Base-by-base conservation (phyloP, 2,797 vertebrate species). In the Melopsittacus undulatus region DNA sequence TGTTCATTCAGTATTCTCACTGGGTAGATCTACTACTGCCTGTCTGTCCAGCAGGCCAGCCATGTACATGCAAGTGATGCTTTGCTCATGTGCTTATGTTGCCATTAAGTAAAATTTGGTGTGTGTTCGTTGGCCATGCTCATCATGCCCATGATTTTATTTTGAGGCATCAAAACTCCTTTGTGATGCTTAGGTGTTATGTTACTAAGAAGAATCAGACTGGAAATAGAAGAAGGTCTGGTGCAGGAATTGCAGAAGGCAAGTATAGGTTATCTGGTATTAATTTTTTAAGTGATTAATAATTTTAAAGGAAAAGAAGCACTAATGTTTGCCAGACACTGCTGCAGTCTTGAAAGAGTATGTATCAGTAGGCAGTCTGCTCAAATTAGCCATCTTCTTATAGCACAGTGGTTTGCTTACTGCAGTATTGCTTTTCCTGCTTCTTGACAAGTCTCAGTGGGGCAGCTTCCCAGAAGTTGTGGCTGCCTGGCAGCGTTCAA, bases 1-100 rank as follows among this genome's bases (percentile, higher is more conserved):
- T 98, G 98, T 98, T 98, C 98, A 98, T 96, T 97, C 98, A 97
- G 72, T 96, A 97, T 98, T 98, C 98, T 98, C 96, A 97, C 96
- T 97, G 96, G 96, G 92, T 94, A 67, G 77, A 23, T 84, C 51
- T 78, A 45, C n/a, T 91, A 23, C 67, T 93, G 81, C 81, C 83
- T 92, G 79, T 85, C 91, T 94, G 72, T 94, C 90, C 36, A 16
- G 7, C 7, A 67, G 61, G 42, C 1, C 62, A 32, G 82, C 56
- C 84, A 13, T 94, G 64, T 32, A 61, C 43, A 70, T 73, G 77
- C 59, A 30, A 66, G 27, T 62, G 30, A 26, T 59, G 51, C 19
- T 90, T 75, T 81, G 16, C 38, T 69, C n/a, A 15, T 46, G 48
- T 22, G 1, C 69, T 94, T 87, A 32, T 69, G 12, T 82, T 73